Conservation (phyloP, 2,113 vertebrate genomes). For the Nesoenas mayeri region DNA sequence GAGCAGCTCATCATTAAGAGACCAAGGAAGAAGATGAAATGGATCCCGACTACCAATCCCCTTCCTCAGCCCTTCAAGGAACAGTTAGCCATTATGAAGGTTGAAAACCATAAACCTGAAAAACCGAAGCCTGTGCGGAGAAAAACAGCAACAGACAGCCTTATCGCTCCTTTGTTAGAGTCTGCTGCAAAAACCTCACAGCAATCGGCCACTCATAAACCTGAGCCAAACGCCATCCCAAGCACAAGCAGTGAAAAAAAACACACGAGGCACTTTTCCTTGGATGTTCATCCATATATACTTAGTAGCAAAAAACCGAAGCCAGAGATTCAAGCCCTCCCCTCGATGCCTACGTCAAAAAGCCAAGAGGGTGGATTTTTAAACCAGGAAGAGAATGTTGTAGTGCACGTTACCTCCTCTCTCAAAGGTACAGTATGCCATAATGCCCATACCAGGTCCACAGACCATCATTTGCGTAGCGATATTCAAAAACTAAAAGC, state of each 20-base stretch:
- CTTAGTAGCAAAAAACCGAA: constrained; percentile 91
- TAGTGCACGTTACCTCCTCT: constrained; percentile 66
- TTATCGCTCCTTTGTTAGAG: constrained; percentile 91
- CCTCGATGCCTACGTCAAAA: constrained; percentile 82
- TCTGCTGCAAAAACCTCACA: constrained; percentile 82
- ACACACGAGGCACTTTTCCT: constrained; percentile 91
- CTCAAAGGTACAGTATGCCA: constrained; percentile 76
- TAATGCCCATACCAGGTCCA: neutral
- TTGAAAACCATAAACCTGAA: constrained; percentile 92
- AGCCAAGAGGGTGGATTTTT: constrained; percentile 86
- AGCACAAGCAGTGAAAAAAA: constrained; percentile 84
- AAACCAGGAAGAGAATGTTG: constrained; percentile 74
- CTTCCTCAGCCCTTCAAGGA: constrained; percentile 98
- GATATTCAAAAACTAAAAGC: neutral
- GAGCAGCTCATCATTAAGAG: constrained; percentile 92
- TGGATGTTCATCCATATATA: constrained; percentile 97
- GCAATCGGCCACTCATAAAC: constrained; percentile 76
- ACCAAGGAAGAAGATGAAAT: constrained; percentile 96
- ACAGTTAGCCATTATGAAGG: constrained; percentile 85
- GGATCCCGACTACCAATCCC: constrained; percentile 91
- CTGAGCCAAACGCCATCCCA: constrained; percentile 48
- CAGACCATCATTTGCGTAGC: neutral
- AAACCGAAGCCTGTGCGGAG: constrained; percentile 91
- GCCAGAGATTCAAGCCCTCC: constrained; percentile 74
- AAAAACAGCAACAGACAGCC: constrained; percentile 87